These are phyloP conservation scores for Enteromius unitaeniatus DNA, from an alignment of 2,797 vertebrate species.

Conservation along the genomic window DNA sequence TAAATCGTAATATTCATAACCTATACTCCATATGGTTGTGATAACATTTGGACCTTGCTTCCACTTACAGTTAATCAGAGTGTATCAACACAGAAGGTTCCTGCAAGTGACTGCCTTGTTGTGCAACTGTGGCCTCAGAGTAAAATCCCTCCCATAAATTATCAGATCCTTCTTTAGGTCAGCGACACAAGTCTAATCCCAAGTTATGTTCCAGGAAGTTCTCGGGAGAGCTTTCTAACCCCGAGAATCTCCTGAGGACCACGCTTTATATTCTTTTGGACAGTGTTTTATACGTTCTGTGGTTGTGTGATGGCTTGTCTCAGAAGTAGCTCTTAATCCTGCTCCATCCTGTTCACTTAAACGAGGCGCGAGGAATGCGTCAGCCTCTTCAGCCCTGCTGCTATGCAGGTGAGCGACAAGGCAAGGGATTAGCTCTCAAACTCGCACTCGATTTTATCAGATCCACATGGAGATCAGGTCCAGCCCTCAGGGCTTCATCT, in stretches of 20 bases:
- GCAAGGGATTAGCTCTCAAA: slow-evolving; percentile 41
- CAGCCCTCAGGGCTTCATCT: slow-evolving; percentile 23
- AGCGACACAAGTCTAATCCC: slow-evolving; percentile 44
- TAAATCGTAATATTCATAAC: slow-evolving; percentile 58
- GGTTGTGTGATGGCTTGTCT: slow-evolving; percentile 47
- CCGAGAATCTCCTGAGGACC: slow-evolving; percentile 32
- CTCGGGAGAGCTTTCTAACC: slow-evolving; percentile 44
- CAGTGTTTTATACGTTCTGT: slow-evolving; percentile 42
- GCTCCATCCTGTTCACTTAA: slow-evolving; percentile 59
- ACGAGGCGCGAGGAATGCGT: slow-evolving; percentile 57
- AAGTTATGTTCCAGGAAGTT: slow-evolving; percentile 45
- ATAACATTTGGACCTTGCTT: slow-evolving; percentile 79
- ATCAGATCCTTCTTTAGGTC: slow-evolving; percentile 44
- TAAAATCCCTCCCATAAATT: slow-evolving; percentile 56
- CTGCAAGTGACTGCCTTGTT: slow-evolving; percentile 40
- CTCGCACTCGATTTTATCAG: slow-evolving; percentile 40
- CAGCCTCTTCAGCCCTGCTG: slow-evolving; percentile 41
- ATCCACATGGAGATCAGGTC: slow-evolving; percentile 42
- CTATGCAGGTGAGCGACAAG: slow-evolving; percentile 47
- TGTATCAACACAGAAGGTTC: slow-evolving; percentile 69
- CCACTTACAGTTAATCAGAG: slow-evolving; percentile 74
- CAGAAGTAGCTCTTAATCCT: slow-evolving; percentile 57
- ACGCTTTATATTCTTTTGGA: not conserved
- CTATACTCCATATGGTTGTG: slow-evolving; percentile 65
- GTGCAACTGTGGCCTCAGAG: slow-evolving; percentile 24